Conservation (phyloP, 2,888 invertebrate genomes). For the Drosophila buzzatii region DNA sequence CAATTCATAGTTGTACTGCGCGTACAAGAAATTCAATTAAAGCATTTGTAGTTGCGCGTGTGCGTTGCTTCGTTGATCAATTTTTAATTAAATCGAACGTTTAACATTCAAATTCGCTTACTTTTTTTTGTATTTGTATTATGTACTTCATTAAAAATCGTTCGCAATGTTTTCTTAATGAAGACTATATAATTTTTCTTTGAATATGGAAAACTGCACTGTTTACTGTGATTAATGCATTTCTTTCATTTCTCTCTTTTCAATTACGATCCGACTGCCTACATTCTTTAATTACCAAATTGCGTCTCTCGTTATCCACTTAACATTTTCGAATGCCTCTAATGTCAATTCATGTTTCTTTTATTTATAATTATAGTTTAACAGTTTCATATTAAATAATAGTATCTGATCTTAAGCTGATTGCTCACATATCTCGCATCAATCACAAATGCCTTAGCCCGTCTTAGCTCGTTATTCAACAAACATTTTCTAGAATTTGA, state of each 20-base stretch:
- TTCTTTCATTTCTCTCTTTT: too few species aligned
- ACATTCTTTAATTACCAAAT: too few species aligned
- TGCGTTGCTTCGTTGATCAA: neutral
- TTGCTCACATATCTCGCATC: neutral
- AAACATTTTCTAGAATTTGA: conserved; percentile 17
- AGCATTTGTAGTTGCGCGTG: too few species aligned
- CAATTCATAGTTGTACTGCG: neutral
- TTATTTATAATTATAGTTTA: too few species aligned
- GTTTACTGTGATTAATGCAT: neutral
- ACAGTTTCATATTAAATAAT: neutral
- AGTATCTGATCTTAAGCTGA: neutral
- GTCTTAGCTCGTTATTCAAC: neutral
- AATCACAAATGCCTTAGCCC: neutral
- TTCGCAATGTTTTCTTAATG: too few species aligned
- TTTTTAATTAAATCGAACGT: neutral
- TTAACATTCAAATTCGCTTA: neutral
- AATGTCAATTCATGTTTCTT: too few species aligned
- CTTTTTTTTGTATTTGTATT: neutral
- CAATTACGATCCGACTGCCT: too few species aligned
- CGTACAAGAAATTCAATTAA: neutral
- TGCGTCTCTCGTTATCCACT: too few species aligned
- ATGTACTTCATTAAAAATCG: too few species aligned
- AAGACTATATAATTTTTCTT: neutral
- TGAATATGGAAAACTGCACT: neutral
- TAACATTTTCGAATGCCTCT: too few species aligned